These are phyloP conservation scores for Saguinus imperator DNA, from an alignment of 2,113 vertebrate genomes.

Conservation along the genomic window DNA sequence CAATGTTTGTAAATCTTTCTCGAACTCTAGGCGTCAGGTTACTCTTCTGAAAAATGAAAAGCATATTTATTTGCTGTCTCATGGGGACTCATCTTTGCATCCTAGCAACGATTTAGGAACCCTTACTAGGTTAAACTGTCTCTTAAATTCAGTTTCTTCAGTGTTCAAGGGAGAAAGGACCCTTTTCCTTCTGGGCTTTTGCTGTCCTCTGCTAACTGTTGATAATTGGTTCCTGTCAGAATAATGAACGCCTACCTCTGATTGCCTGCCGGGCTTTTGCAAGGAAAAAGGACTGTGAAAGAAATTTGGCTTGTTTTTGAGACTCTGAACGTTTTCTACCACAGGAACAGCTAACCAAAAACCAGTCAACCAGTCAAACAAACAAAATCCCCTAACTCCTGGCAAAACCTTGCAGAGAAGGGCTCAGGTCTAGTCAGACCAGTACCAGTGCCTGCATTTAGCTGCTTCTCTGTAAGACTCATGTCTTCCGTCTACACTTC, in stretches of 20 bases:
- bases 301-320: background rate
- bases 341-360: background rate
- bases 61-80: background rate
- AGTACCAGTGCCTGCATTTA: background rate
- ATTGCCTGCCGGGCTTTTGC: background rate
- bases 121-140: background rate
- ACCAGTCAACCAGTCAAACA: background rate
- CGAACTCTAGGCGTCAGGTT: background rate
- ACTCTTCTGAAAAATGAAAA: background rate
- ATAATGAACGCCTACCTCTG: background rate
- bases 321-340: background rate
- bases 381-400: background rate
- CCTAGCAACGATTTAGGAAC: background rate
- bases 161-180: background rate
- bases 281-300: background rate
- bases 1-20: background rate
- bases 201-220: background rate
- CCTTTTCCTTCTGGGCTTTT: background rate
- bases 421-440: background rate
- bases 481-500: background rate
- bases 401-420: background rate
- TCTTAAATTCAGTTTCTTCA: background rate
- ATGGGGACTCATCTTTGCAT: background rate
- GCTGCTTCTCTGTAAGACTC: background rate
- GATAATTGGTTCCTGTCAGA: constrained; percentile 36